Evolutionary conservation across 2,113 vertebrate genomes (phyloP).

Genomic region (Colaptes auratus): DNA sequence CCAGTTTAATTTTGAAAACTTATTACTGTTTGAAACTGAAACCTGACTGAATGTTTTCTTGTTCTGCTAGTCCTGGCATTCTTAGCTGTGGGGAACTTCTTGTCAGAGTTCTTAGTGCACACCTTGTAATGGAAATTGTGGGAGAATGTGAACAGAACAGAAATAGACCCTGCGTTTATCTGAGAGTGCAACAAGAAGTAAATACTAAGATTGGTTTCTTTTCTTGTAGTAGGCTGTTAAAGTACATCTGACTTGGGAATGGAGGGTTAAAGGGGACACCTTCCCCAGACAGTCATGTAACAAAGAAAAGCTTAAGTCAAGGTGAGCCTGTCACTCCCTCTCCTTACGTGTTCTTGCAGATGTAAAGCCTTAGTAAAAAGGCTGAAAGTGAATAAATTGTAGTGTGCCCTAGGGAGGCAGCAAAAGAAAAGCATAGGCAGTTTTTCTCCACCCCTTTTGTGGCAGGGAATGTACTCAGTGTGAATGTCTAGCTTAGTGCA

Average conservation of each 20-base stretch:
- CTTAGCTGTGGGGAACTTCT: conserved; percentile 19
- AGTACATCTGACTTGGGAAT: conserved; percentile 20
- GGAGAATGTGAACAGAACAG: conserved; percentile 62
- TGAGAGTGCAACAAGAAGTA: conserved; percentile 58
- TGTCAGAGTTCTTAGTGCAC: conserved; percentile 26
- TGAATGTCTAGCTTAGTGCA: neutral
- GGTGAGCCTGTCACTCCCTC: neutral
- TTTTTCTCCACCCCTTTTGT: neutral
- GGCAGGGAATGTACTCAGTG: neutral
- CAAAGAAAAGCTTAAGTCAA: neutral
- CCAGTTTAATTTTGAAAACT: neutral
- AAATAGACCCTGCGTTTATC: conserved; percentile 65
- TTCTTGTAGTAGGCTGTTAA: conserved; percentile 50
- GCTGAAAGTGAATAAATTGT: neutral
- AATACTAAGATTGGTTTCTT: conserved; percentile 67
- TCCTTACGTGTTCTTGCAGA: neutral
- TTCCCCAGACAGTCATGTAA: neutral
- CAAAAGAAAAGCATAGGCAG: neutral
- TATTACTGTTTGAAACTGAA: conserved; percentile 12
- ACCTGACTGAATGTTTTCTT: neutral
- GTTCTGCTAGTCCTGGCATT: neutral
- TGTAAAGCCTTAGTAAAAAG: conserved; percentile 1
- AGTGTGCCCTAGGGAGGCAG: neutral
- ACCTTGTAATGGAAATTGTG: conserved; percentile 65
- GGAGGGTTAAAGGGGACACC: neutral